Conservation (phyloP, 2,113 vertebrate species). For the Gavialis gangeticus region DNA sequence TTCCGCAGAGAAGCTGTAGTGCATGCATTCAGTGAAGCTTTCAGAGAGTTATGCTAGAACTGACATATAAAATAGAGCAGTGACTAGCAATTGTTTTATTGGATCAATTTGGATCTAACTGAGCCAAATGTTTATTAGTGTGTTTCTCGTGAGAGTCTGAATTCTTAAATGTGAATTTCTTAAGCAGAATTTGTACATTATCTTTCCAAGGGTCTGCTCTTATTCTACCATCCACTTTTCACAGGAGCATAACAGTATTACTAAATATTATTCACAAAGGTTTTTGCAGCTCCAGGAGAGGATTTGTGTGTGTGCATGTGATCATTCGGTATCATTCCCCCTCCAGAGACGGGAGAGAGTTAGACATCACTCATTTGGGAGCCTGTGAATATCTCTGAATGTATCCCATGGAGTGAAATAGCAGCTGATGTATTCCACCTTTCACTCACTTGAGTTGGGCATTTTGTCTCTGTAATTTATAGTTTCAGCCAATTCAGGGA, state of each 20-base stretch:
- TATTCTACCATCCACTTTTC: background rate
- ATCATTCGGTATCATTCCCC: background rate
- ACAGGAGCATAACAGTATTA: background rate
- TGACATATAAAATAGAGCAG: background rate
- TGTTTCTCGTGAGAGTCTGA: background rate
- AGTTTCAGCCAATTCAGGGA: background rate
- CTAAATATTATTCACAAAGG: too few relatives aligned
- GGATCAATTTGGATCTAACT: background rate
- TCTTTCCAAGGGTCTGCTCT: background rate
- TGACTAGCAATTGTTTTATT: background rate
- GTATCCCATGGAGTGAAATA: rapidly evolving
- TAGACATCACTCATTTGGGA: background rate
- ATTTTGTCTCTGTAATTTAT: background rate
- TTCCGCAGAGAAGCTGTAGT: background rate
- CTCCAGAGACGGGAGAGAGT: background rate
- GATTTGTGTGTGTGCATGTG: background rate
- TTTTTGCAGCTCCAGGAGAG: too few relatives aligned
- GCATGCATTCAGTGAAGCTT: background rate
- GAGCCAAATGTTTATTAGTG: background rate
- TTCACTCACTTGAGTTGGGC: background rate
- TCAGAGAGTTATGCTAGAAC: background rate
- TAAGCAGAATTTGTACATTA: background rate
- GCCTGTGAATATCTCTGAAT: background rate
- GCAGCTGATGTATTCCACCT: background rate
- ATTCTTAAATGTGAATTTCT: background rate